phyloP scores from a whole-genome alignment of 2,888 invertebrate genomes.

The Lamellibrachia columna region DNA sequence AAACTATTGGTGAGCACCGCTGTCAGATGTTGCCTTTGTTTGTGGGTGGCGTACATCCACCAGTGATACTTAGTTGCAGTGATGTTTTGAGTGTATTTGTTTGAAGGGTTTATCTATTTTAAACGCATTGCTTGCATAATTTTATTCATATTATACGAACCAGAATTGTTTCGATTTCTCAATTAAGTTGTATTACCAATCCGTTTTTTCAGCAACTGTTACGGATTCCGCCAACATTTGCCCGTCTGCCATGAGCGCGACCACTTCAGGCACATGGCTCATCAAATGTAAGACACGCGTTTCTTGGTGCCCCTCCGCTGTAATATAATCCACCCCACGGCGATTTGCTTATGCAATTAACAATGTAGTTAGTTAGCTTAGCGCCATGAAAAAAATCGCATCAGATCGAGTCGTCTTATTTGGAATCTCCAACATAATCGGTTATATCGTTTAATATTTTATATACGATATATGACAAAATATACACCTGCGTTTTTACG shows the following conservation, averaged over 20 bases:
- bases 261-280: background rate
- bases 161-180: background rate
- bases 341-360: too few relatives aligned
- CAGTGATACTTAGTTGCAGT: background rate
- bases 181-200: background rate
- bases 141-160: background rate
- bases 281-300: background rate
- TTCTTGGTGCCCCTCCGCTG: background rate
- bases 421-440: too few relatives aligned
- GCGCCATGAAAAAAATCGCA: too few relatives aligned
- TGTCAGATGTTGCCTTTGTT: background rate
- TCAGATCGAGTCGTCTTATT: too few relatives aligned
- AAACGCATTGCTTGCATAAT: background rate
- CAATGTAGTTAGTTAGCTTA: too few relatives aligned
- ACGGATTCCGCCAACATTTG: background rate
- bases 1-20: background rate
- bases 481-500: too few relatives aligned
- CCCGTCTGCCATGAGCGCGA: background rate
- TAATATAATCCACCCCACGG: too few relatives aligned
- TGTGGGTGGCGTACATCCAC: background rate
- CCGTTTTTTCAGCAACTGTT: background rate
- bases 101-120: background rate
- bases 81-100: too few relatives aligned
- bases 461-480: too few relatives aligned
- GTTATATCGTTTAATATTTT: too few relatives aligned